Conservation (phyloP, 2,113 vertebrate species). For the Cyanoliseus patagonus region DNA sequence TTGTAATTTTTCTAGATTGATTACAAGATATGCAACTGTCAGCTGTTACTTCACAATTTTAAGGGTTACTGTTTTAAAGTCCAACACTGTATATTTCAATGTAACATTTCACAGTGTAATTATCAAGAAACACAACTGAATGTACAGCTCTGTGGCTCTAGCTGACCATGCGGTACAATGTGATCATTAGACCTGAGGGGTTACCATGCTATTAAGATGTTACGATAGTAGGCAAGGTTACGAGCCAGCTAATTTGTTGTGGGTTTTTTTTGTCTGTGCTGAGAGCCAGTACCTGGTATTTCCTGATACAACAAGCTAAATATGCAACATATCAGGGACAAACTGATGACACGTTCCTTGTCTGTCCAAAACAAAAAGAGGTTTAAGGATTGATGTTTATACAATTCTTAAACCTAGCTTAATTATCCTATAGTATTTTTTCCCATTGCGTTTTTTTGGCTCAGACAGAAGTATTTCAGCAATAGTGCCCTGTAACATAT, state of each 20-base stretch:
- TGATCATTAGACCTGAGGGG: neutral
- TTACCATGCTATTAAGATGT: neutral
- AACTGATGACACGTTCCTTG: neutral
- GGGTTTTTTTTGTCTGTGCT: neutral
- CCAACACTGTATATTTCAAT: neutral
- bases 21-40: neutral
- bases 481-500: neutral
- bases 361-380: neutral
- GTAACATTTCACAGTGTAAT: neutral
- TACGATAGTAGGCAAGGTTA: neutral
- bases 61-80: neutral
- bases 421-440: neutral
- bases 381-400: neutral
- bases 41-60: conserved; percentile 1
- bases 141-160: neutral
- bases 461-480: neutral
- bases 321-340: neutral
- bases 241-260: neutral
- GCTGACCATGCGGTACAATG: neutral
- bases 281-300: neutral
- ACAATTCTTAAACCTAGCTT: neutral
- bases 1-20: neutral
- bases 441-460: neutral
- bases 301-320: neutral
- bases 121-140: neutral